Base-by-base conservation (phyloP, 2,797 vertebrate genomes). In the Sebastiscus tertius region DNA sequence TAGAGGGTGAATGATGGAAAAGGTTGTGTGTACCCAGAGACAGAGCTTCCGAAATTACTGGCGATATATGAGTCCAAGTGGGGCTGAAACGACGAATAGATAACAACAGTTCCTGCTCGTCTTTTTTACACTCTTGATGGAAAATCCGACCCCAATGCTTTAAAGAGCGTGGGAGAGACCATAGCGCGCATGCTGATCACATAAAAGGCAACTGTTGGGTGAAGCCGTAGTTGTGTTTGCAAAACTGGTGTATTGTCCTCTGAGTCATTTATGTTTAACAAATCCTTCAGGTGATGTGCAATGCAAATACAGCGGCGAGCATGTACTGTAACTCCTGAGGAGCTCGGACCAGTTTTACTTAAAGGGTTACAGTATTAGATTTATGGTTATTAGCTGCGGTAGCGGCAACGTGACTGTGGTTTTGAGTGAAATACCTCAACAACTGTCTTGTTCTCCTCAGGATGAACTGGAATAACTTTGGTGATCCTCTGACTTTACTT, bases 311-410 rank as follows among this genome's bases (percentile, higher is more conserved):
- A 18, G 10, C 8, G 9, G 0, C 14, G 1, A 36, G 18, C 6
- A 18, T 1, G 0, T 14, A 20, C 6, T 3, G 22, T 8, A 22
- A 24, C 22, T n/a, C 10, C 7, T 16, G 8, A 29, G 10, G n/a
- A 61, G 14, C 61, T 29, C 3, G 0, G n/a, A 36, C 34, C 46
- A 13, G 4, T 60, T 27, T 59, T 26, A 20, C 58, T 18, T 3
- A 22, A 16, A 10, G 52, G 22, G 52, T 52, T 9, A 31, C 9
- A 31, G 18, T 33, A 10, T 12, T 13, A 12, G 18, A 29, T 39
- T 54, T 36, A 55, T 20, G 16, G 24, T 13, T 20, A 65, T 4
- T 29, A 34, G n/a, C 26, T 10, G 27, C 16, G 13, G 34, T 2
- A 8, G 27, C 3, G 1, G n/a, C 26, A 49, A 46, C 36, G 18